Evolutionary conservation across 1,140 invertebrate species (phyloP).

Genomic region (Sesamia nonagrioides): DNA sequence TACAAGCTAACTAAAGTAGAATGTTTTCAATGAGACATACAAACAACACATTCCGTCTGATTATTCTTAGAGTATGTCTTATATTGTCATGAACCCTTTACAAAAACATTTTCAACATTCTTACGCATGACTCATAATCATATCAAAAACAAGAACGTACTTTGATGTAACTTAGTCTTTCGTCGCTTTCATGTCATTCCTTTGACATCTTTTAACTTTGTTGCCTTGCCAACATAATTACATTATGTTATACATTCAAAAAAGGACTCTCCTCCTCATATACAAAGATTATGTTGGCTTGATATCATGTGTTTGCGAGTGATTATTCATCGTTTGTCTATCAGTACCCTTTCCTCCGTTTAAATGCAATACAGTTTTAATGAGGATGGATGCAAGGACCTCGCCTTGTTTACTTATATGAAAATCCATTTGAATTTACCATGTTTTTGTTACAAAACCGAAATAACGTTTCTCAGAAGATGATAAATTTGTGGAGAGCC

Average conservation of each 20-base stretch:
- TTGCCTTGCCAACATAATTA: conserved; percentile 32
- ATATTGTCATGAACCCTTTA: conserved; percentile 31
- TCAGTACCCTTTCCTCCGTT: conserved; percentile 38
- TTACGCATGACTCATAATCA: conserved; percentile 46
- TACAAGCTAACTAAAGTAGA: too few relatives aligned
- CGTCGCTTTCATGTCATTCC: conserved; percentile 40
- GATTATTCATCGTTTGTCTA: conserved; percentile 30
- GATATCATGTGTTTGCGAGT: background rate
- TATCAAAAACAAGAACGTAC: conserved; percentile 34
- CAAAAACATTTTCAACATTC: conserved; percentile 36
- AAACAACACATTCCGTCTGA: background rate
- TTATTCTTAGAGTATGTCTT: background rate
- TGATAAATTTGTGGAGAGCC: conserved; percentile 11
- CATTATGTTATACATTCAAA: background rate
- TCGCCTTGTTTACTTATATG: conserved; percentile 30
- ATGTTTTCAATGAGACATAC: too few relatives aligned
- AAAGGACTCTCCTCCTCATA: background rate
- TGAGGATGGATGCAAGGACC: conserved; percentile 40
- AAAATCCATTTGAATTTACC: conserved; percentile 20
- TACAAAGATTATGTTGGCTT: background rate
- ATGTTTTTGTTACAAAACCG: background rate
- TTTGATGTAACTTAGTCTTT: conserved; percentile 48
- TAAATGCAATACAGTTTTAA: conserved; percentile 47
- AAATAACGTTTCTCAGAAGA: conserved; percentile 9
- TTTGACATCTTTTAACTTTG: conserved; percentile 52